These are phyloP conservation scores for Fulica atra DNA, from an alignment of 2,113 vertebrate genomes.

Conservation along the genomic window DNA sequence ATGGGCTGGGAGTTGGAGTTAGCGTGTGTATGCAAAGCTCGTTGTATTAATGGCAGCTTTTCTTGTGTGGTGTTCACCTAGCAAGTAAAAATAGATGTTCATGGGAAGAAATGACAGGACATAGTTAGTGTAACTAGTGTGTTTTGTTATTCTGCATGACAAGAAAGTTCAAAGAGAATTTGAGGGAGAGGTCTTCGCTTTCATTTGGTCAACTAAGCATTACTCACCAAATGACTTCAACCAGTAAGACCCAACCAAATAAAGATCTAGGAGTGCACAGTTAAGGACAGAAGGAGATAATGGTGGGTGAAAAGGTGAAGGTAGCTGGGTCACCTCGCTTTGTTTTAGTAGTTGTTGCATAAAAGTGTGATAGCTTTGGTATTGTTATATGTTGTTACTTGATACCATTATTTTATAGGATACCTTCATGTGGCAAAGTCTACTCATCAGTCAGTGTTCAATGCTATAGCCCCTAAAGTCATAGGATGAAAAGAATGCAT, in stretches of 20 bases:
- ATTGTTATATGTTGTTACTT: neutral
- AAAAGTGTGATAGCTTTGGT: neutral
- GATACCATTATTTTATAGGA: neutral
- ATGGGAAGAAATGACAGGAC: neutral
- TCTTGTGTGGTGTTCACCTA: neutral
- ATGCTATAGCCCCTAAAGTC: neutral
- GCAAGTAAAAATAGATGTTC: neutral
- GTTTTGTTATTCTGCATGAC: neutral
- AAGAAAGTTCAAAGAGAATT: neutral
- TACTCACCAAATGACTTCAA: neutral
- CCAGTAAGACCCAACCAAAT: neutral
- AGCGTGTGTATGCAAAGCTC: neutral
- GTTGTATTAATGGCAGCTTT: neutral
- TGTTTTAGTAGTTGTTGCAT: neutral
- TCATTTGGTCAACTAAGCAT: neutral
- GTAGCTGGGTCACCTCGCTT: neutral
- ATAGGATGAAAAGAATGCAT: neutral
- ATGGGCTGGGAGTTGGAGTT: neutral
- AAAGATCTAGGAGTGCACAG: neutral
- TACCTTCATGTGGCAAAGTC: neutral
- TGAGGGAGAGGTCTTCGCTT: neutral
- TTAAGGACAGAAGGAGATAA: neutral
- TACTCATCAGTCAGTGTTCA: neutral
- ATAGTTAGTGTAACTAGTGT: neutral
- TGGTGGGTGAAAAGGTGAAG: neutral